Evolutionary conservation across 2,888 invertebrate species (phyloP).

Genomic region (Agonopterix arenella): DNA sequence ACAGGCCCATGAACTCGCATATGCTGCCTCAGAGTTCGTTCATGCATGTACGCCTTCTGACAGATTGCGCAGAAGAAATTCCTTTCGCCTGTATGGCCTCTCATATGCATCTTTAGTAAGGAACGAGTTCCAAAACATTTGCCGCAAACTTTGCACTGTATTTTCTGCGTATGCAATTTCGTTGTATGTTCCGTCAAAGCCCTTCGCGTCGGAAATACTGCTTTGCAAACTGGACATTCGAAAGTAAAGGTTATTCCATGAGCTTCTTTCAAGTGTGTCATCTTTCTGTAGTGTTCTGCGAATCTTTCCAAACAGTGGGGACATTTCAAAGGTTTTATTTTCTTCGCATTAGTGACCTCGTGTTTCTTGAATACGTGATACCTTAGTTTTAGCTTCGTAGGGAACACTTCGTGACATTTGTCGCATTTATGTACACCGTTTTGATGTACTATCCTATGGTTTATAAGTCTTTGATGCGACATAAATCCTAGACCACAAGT

Average conservation of each 20-base stretch:
- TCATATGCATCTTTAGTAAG: slow-evolving; percentile 54
- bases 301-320: slow-evolving; percentile 64
- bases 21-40: slow-evolving; percentile 57
- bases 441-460: slow-evolving; percentile 59
- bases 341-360: slow-evolving; percentile 50
- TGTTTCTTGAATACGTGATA: slow-evolving; percentile 62
- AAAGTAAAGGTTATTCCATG: slow-evolving; percentile 61
- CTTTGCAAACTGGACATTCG: slow-evolving; percentile 54
- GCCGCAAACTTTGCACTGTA: slow-evolving; percentile 57
- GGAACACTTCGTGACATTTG: slow-evolving; percentile 53
- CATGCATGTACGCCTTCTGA: slow-evolving; percentile 64
- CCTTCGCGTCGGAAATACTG: slow-evolving; percentile 48
- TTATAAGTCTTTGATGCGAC: slow-evolving; percentile 58
- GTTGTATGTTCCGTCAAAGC: slow-evolving; percentile 64
- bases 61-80: slow-evolving; percentile 59
- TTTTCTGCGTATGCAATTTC: slow-evolving; percentile 56
- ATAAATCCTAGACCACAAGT: slow-evolving; percentile 65
- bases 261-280: slow-evolving; percentile 59
- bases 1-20: slow-evolving; percentile 56
- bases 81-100: slow-evolving; percentile 59
- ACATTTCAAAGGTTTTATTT: slow-evolving; percentile 58
- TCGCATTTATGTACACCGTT: slow-evolving; percentile 58
- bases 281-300: slow-evolving; percentile 61
- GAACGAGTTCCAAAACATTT: slow-evolving; percentile 63
- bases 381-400: slow-evolving; percentile 54